Conservation (phyloP, 2,113 vertebrate species). For the Columbina picui region DNA sequence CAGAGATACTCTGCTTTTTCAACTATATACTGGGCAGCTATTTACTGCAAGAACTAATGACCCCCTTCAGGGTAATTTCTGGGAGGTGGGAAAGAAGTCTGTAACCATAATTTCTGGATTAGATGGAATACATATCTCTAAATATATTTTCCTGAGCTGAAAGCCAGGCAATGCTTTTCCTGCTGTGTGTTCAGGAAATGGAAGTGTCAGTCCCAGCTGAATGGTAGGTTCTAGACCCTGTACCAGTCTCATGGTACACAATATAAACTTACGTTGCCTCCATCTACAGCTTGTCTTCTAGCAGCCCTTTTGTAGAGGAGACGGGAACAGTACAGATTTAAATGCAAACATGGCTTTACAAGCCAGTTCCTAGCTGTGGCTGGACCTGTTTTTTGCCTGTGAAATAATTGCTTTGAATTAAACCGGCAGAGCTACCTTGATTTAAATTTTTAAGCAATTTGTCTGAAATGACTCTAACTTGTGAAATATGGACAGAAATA, state of each 20-base stretch:
- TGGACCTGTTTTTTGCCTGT: neutral
- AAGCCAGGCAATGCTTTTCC: neutral
- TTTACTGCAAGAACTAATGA: neutral
- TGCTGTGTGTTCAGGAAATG: neutral
- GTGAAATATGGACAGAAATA: neutral
- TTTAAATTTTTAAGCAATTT: neutral
- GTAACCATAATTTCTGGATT: neutral
- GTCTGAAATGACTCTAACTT: neutral
- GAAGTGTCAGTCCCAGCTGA: neutral
- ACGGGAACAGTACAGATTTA: neutral
- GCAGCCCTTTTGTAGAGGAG: neutral
- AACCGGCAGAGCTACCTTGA: neutral
- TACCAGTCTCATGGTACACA: accelerated
- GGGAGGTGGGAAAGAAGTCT: neutral
- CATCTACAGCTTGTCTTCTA: neutral
- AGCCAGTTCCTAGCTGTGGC: neutral
- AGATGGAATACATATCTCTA: neutral
- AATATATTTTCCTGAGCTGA: neutral
- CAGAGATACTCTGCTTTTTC: neutral
- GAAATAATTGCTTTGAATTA: neutral
- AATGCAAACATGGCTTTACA: neutral
- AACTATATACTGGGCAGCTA: neutral
- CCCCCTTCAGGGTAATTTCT: neutral
- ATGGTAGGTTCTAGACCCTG: neutral
- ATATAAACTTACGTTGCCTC: accelerated